These are phyloP conservation scores for Rhyacophila evoluta DNA, from an alignment of 2,888 invertebrate genomes.

Conservation along the genomic window DNA sequence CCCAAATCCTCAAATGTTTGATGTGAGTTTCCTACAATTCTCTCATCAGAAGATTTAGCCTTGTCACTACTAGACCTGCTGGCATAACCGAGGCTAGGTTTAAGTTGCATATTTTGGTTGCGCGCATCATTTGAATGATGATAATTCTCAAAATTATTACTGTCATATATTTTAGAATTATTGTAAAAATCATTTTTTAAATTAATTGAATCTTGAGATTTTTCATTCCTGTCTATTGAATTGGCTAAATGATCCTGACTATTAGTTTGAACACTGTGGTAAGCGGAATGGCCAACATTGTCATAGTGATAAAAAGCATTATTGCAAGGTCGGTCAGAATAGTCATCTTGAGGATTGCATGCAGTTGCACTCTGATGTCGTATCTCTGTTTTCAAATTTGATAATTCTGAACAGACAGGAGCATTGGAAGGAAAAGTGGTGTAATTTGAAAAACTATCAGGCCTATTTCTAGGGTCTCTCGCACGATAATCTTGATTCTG, in stretches of 20 bases:
- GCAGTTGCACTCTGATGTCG: background rate
- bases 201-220: background rate
- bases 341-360: background rate
- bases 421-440: background rate
- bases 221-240: background rate
- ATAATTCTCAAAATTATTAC: background rate
- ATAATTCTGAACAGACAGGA: background rate
- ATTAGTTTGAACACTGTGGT: too few relatives aligned
- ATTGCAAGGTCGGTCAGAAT: background rate
- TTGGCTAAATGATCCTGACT: background rate
- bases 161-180: background rate
- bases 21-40: background rate
- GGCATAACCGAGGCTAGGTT: background rate
- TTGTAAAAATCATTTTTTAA: background rate
- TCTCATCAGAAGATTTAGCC: background rate
- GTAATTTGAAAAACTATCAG: background rate
- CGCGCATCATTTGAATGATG: background rate
- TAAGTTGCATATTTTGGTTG: background rate
- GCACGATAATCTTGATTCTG: background rate
- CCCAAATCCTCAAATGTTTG: background rate
- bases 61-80: background rate
- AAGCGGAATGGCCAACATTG: background rate
- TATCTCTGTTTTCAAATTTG: background rate
- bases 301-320: background rate
- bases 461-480: background rate